Base-by-base conservation (phyloP, 2,113 vertebrate species). In the Aspiorhynchus laticeps region DNA sequence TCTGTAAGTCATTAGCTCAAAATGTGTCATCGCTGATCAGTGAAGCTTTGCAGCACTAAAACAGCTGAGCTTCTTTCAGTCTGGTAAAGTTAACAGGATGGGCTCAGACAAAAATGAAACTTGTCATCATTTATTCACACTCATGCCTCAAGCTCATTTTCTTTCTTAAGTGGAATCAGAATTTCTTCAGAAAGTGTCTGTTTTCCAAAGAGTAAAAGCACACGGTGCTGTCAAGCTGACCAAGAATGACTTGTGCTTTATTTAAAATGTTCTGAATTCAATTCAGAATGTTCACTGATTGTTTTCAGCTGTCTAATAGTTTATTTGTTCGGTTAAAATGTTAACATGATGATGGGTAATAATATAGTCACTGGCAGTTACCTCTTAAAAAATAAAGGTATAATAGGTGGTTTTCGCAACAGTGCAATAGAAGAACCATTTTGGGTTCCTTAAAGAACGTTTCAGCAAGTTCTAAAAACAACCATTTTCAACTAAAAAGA, bases 1-100 rank as follows among this genome's bases (percentile, higher is more conserved):
- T 83, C 59, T 69, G 38, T 79, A 76, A 88, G 74, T 88, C 74
- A 88, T 88, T 88, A 86, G 82, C 63, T 83, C 3, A 51, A 71
- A 69, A 33, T 69, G 81, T 83, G 43, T 14, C 63, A 88, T 36
- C 0, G 38, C 51, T 80, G 74, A 78, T 86, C 82, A 67, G 51
- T 8, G 21, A 76, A 46, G 43, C 33, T 53, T 41, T 46, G 33
- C 51, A 74, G 41, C 17, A 17, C 12, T 46, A 19, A 71, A 36
- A 36, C 31, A 21, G 3, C 67, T 21, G 33, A 10, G 38, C 19
- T 46, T 21, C 61, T 38, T 61, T 73, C 19, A 36, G 76, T 53
- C 26, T 79, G 17, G 19, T 79, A 11, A 31, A 46, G 26, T 67
- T 83, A 59, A 41, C 75, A 5, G 36, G 36, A 61, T 24, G 19